Evolutionary conservation across 2,113 vertebrate species (phyloP), one percentile per base, ranked within the genome.

Genomic region (Rattus rattus): DNA sequence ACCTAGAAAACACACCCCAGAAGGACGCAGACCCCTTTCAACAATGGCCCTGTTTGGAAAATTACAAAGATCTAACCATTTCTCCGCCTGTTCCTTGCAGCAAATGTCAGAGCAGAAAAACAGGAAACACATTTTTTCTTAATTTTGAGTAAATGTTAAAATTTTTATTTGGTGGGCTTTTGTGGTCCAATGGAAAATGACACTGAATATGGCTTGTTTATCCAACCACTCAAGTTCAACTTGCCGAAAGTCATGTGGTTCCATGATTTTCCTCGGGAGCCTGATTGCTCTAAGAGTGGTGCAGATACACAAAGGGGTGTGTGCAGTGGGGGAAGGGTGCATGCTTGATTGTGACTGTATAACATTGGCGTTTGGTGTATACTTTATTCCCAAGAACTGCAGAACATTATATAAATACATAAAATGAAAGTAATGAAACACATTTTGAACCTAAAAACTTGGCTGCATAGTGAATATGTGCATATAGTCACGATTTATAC

Each of bases 81-180:
- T 92, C 88, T 94, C 19, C 28, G n/a, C 30, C 43, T 63, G 6
- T 5, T 88, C 24, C 69, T 65, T 79, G 30, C 8, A 88, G 59
- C 67, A 95, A 95, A 80, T 87, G 76, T 49, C 49, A 49, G 47
- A 79, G 52, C 24, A 47, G 76, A 43, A 47, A 87, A 92, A 73
- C 17, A 92, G 16, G 80, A 95, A 79, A 90, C 91, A 95, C 59
- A 93, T 85, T 52, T 72, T 96, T 93, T 94, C 26, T 16, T 96
- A 79, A 36, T 88, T 70, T 63, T 70, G 63, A 76, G 56, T 72
- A 96, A 86, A 77, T n/a, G 30, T 17, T 70, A 4, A 47, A 65
- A 95, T 80, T 96, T 88, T 80, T 28, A 75, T 77, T 76, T 86
- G 89, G 26, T 13, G 89, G 54, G 73, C 16, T 91, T 95, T 95